phyloP scores from a whole-genome alignment of 2,797 vertebrate species.

The Alcedo quadribrachys region DNA sequence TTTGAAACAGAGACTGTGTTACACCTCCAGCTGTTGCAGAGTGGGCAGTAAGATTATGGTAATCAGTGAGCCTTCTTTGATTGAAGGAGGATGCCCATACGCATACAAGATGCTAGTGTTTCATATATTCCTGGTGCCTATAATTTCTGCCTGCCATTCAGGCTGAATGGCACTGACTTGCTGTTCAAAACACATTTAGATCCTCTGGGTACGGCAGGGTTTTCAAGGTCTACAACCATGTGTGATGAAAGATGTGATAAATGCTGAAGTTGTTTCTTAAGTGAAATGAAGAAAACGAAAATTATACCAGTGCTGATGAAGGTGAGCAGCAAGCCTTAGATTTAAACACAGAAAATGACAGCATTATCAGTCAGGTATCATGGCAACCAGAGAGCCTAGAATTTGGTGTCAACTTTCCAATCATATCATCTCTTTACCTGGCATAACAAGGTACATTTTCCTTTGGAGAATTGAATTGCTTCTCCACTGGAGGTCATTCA shows the following conservation, averaged over 20 bases:
- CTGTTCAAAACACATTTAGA: slow-evolving; percentile 16
- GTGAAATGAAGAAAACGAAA: slow-evolving; percentile 15
- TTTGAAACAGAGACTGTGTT: not conserved
- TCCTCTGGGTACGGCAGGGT: slow-evolving; percentile 8
- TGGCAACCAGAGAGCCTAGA: slow-evolving; percentile 24
- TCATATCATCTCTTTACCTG: slow-evolving; percentile 1
- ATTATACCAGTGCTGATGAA: slow-evolving; percentile 25
- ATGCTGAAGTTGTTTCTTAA: slow-evolving; percentile 10
- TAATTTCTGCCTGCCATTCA: slow-evolving; percentile 17
- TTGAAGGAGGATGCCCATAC: not conserved
- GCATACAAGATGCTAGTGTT: not conserved
- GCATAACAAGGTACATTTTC: slow-evolving; percentile 3
- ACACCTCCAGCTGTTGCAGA: not conserved
- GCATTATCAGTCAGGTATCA: slow-evolving; percentile 53
- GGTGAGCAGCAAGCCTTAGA: slow-evolving; percentile 21
- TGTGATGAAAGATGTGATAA: slow-evolving; percentile 37
- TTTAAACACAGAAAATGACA: slow-evolving; percentile 43
- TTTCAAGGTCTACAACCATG: slow-evolving; percentile 40
- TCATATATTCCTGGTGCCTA: not conserved
- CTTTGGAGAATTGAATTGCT: not conserved
- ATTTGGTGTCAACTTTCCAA: slow-evolving; percentile 31
- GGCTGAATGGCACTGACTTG: not conserved
- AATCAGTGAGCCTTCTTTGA: slow-evolving; percentile 10
- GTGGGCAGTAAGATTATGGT: slow-evolving; percentile 11
- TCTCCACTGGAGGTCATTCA: not conserved